Evolutionary conservation across 2,113 vertebrate genomes (phyloP).

Genomic region (Calonectris borealis): DNA sequence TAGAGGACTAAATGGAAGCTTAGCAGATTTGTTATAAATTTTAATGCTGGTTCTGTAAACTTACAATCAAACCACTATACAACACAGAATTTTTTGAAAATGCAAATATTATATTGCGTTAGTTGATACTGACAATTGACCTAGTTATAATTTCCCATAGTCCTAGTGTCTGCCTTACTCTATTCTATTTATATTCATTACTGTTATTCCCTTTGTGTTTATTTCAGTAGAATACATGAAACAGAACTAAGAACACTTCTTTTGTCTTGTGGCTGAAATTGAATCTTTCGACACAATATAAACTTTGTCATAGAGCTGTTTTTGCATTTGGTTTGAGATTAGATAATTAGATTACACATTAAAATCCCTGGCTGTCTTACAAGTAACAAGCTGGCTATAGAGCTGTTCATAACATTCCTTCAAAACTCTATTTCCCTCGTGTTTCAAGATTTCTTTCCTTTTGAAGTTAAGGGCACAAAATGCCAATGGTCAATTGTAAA

Average conservation of each 20-base stretch:
- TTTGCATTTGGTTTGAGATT: background rate
- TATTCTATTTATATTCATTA: background rate
- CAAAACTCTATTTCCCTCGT: background rate
- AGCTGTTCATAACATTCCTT: background rate
- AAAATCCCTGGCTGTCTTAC: background rate
- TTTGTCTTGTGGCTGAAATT: background rate
- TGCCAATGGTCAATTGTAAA: background rate
- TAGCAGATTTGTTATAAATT: background rate
- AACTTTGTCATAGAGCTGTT: background rate
- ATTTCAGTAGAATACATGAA: background rate
- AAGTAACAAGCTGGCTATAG: background rate
- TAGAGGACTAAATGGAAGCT: background rate
- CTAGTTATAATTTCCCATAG: background rate
- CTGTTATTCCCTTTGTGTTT: background rate
- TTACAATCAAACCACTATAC: accelerated
- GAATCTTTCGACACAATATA: accelerated
- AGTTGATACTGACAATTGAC: background rate
- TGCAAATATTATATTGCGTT: background rate
- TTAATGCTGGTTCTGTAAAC: background rate
- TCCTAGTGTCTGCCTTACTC: background rate
- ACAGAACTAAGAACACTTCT: background rate
- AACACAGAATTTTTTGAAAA: background rate
- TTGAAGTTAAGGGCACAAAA: background rate
- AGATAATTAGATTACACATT: background rate
- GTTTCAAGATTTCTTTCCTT: background rate